A percentile compares a stretch with the other conserved stretches of the same genome.
Evolutionary conservation across 2,888 invertebrate species (phyloP).

Genomic region (Latrodectus elegans): DNA sequence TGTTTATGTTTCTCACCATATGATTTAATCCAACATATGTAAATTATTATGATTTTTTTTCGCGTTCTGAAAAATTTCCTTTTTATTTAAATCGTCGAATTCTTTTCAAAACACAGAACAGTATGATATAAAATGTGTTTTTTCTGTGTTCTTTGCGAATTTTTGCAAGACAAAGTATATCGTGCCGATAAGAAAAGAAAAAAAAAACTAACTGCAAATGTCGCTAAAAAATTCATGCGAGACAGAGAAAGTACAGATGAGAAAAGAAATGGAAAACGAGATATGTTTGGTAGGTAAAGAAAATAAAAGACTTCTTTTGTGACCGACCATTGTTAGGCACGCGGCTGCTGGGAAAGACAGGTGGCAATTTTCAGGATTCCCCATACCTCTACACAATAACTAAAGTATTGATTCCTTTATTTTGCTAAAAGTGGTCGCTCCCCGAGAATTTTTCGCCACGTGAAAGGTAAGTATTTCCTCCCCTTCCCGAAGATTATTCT

Average conservation of each 20-base stretch:
- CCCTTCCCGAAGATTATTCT: no score
- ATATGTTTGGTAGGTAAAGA: not conserved
- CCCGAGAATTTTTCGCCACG: no score
- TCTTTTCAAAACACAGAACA: no score
- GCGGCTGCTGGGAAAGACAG: conserved; percentile 26
- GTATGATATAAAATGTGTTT: not conserved
- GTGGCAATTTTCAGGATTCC: conserved; percentile 53
- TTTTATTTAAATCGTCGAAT: no score
- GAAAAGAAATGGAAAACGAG: not conserved
- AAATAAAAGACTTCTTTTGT: conserved; percentile 24
- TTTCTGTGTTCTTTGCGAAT: not conserved
- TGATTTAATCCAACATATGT: no score
- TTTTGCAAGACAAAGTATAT: not conserved
- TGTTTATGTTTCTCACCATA: no score
- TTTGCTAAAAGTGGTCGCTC: not conserved
- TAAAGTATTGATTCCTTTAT: not conserved
- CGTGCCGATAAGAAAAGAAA: not conserved
- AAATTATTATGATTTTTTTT: no score
- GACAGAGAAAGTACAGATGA: not conserved
- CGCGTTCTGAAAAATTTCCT: no score
- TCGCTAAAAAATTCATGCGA: conserved; percentile 6
- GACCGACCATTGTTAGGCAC: conserved; percentile 23
- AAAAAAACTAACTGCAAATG: not conserved
- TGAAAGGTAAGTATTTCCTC: no score
- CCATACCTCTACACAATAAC: conserved; percentile 33